These are phyloP conservation scores for Pelobates fuscus DNA, from an alignment of 2,113 vertebrate species.

Conservation along the genomic window DNA sequence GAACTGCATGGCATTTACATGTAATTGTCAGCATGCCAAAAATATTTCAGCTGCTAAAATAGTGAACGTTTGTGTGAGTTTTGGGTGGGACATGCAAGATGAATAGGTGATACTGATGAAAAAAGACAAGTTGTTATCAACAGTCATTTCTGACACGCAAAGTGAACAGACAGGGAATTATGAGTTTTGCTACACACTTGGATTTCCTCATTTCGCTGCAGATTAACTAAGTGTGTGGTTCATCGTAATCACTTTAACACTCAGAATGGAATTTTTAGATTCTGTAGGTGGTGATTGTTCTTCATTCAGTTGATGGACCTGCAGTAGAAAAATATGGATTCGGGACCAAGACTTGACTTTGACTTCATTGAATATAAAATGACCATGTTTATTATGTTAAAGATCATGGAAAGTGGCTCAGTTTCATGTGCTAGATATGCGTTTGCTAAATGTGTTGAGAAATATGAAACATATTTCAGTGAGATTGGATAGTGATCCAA, in stretches of 20 bases:
- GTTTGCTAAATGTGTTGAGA: too few relatives aligned
- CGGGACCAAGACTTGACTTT: too few relatives aligned
- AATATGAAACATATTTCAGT: too few relatives aligned
- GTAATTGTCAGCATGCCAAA: conserved; percentile 2
- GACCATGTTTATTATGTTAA: too few relatives aligned
- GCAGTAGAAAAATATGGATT: too few relatives aligned
- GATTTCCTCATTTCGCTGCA: background rate
- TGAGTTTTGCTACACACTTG: background rate
- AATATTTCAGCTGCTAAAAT: background rate
- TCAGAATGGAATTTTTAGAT: background rate
- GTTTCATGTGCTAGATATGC: too few relatives aligned
- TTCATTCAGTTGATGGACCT: too few relatives aligned
- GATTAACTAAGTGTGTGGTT: too few relatives aligned
- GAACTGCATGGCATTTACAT: conserved; percentile 9
- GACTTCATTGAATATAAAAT: too few relatives aligned
- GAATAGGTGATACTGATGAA: background rate
- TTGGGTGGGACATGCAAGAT: background rate
- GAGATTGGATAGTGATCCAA: too few relatives aligned
- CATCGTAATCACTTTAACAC: background rate
- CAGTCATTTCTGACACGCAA: background rate
- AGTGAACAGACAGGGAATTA: background rate
- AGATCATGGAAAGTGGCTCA: too few relatives aligned
- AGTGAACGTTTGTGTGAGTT: background rate
- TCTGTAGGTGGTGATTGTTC: background rate
- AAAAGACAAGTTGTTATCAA: conserved; percentile 21